phyloP scores from a whole-genome alignment of 2,888 invertebrate genomes.

The Euplexia lucipara region DNA sequence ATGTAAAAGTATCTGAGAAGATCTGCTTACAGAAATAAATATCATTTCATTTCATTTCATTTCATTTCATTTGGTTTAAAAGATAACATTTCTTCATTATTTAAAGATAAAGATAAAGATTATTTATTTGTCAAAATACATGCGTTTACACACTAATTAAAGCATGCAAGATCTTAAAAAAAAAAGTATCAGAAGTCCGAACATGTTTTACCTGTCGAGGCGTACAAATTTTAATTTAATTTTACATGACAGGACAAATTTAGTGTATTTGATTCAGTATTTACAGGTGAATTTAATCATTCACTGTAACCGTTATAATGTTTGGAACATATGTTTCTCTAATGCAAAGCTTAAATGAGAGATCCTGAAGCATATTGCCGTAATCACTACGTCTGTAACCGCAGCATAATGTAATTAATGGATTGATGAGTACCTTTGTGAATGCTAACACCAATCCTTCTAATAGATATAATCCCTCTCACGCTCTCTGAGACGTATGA shows the following conservation, averaged over 20 bases:
- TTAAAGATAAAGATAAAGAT: no score
- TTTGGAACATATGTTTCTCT: not conserved
- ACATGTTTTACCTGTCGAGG: no score
- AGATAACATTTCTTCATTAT: not conserved
- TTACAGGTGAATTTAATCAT: not conserved
- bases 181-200: no score
- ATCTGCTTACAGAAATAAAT: no score
- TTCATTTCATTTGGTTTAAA: conserved; percentile 15
- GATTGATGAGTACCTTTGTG: conserved; percentile 17
- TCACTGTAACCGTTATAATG: not conserved
- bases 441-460: conserved; percentile 17
- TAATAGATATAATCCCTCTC: conserved; percentile 16
- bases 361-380: conserved; percentile 1
- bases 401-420: conserved; percentile 14
- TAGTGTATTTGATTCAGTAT: conserved; percentile 8
- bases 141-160: no score
- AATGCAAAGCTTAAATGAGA: conserved; percentile 12
- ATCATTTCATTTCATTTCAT: no score
- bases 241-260: no score
- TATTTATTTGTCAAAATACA: no score
- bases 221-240: no score
- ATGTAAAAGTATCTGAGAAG: no score
- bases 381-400: conserved; percentile 12
- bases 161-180: no score
- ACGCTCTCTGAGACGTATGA: conserved; percentile 2